These are phyloP conservation scores for Mohoua ochrocephala DNA, from an alignment of 2,113 vertebrate species.

Conservation along the genomic window DNA sequence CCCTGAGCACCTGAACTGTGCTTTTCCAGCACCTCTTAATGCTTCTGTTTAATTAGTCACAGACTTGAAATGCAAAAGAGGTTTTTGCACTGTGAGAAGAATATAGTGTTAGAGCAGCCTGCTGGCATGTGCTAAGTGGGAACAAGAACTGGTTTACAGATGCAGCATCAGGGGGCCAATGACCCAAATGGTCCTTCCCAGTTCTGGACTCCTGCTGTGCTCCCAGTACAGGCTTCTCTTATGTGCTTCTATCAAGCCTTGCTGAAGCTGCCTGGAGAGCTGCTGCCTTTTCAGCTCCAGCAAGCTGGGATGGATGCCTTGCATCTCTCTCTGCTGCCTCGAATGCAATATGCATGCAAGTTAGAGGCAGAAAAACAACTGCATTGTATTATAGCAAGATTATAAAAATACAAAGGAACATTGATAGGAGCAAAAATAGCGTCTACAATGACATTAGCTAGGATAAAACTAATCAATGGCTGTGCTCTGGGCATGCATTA, in stretches of 20 bases:
- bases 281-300: neutral
- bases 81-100: neutral
- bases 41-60: neutral
- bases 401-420: slow-evolving; percentile 30
- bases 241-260: neutral
- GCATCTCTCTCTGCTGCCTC: neutral
- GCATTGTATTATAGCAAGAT: slow-evolving; percentile 2
- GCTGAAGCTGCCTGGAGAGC: neutral
- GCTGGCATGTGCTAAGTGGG: neutral
- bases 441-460: slow-evolving; percentile 39
- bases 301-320: neutral
- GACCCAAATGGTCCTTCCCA: neutral
- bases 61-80: neutral
- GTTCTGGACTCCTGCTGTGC: neutral
- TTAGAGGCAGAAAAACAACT: neutral
- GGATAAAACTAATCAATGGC: slow-evolving; percentile 56
- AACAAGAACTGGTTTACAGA: neutral
- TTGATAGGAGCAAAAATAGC: slow-evolving; percentile 39
- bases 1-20: neutral
- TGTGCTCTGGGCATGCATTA: slow-evolving; percentile 6
- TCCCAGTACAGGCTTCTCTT: neutral
- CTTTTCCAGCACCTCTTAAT: neutral
- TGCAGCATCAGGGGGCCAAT: neutral
- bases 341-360: neutral
- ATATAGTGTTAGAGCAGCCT: neutral